A percentile compares a stretch with the other conserved stretches of the same genome.
Evolutionary conservation across 2,797 vertebrate species (phyloP).

Genomic region (Cryptoblepharus egeriae): DNA sequence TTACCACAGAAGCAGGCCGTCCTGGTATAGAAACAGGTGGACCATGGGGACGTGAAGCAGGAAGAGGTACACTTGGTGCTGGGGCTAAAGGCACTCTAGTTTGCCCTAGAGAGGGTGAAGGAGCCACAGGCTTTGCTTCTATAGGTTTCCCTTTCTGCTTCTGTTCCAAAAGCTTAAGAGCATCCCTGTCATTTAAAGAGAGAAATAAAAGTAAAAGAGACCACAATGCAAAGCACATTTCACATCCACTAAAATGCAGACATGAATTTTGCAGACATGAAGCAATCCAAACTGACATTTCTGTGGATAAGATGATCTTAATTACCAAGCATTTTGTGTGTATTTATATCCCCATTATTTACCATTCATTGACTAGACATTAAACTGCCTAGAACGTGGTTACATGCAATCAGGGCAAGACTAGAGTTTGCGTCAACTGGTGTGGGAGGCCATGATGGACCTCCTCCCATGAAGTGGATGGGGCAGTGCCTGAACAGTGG

Average conservation of each 20-base stretch:
- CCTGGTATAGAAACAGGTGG: slow-evolving; percentile 88
- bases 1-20: slow-evolving; percentile 85
- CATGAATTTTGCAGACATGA: neutral
- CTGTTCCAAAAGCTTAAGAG: slow-evolving; percentile 85
- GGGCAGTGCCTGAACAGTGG: no score
- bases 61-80: slow-evolving; percentile 44
- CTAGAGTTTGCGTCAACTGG: no score
- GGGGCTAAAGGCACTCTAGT: slow-evolving; percentile 34
- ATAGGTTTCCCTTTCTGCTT: slow-evolving; percentile 67
- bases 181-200: slow-evolving; percentile 83
- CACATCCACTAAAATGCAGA: neutral
- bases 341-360: slow-evolving; percentile 16
- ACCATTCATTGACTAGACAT: neutral
- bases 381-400: neutral
- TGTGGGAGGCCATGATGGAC: no score
- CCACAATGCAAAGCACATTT: neutral
- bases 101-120: slow-evolving; percentile 51
- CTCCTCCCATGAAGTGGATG: no score
- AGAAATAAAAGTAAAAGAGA: slow-evolving; percentile 38
- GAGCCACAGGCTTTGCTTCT: slow-evolving; percentile 56
- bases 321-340: neutral
- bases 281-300: neutral
- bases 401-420: no score
- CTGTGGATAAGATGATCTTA: neutral
- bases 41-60: slow-evolving; percentile 81